A percentile compares a stretch with the other conserved stretches of the same genome.
phyloP scores from a whole-genome alignment of 2,797 vertebrate species.

The Falco biarmicus region DNA sequence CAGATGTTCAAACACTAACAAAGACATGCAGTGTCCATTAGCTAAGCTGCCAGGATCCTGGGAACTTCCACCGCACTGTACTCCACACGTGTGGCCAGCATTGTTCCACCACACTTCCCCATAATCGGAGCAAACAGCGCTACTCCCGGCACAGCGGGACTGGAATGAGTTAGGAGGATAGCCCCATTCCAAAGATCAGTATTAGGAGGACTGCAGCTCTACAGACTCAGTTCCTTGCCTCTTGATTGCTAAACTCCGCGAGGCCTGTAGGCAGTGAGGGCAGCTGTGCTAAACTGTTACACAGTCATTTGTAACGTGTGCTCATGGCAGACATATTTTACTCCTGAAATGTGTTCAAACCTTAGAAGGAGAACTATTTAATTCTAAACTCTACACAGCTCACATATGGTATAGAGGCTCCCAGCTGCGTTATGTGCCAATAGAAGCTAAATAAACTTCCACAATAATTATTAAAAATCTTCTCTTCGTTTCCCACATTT shows the following conservation, averaged over 20 bases:
- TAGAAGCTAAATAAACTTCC: neutral
- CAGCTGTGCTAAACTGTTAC: neutral
- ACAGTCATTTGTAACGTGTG: neutral
- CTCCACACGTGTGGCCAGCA: neutral
- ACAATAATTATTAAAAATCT: neutral
- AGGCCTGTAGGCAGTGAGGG: neutral
- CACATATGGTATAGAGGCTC: neutral
- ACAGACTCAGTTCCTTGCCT: neutral
- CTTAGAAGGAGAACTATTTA: constrained; percentile 14
- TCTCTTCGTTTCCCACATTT: neutral
- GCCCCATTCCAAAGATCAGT: neutral
- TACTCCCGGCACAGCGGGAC: neutral
- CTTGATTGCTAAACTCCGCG: neutral
- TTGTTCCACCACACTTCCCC: neutral
- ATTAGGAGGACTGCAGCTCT: neutral
- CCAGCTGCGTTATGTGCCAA: neutral
- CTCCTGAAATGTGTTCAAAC: neutral
- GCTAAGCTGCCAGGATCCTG: neutral
- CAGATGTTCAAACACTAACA: constrained; percentile 20
- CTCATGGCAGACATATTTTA: neutral
- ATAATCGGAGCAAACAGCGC: neutral
- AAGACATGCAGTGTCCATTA: neutral
- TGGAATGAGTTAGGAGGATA: neutral
- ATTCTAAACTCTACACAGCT: neutral
- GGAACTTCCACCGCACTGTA: neutral